Evolutionary conservation across 2,113 vertebrate species (phyloP).

Genomic region (Bettongia penicillata): DNA sequence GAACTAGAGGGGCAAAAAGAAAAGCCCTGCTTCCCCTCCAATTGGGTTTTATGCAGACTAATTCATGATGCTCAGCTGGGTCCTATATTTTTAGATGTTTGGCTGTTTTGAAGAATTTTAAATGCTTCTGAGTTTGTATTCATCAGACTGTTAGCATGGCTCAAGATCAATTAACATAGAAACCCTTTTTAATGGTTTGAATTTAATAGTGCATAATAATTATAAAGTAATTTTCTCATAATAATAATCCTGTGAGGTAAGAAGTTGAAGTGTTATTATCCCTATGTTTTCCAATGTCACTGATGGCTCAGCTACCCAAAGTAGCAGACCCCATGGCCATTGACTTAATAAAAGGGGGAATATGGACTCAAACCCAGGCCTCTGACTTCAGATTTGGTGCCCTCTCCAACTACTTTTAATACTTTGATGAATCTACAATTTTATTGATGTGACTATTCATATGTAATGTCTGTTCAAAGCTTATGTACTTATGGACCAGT

Average conservation of each 20-base stretch:
- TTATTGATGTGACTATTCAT: not conserved
- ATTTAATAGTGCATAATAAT: not conserved
- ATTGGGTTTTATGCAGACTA: not conserved
- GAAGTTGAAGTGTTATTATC: not conserved
- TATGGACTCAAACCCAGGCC: not conserved
- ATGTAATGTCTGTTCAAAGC: not conserved
- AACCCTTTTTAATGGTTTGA: not conserved
- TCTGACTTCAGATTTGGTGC: not conserved
- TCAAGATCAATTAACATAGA: not conserved
- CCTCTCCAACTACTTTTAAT: not conserved
- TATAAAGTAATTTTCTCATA: not conserved
- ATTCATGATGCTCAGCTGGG: not conserved
- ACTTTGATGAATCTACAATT: not conserved
- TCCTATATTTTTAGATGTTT: slow-evolving; percentile 1
- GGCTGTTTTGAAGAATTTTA: slow-evolving; percentile 21
- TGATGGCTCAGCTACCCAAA: not conserved
- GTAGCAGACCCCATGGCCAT: not conserved
- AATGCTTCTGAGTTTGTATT: not conserved
- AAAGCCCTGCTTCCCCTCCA: not conserved
- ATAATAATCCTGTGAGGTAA: not conserved
- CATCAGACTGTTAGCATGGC: not conserved
- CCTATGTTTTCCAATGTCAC: not conserved
- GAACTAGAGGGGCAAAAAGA: not conserved
- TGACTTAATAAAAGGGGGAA: not conserved
- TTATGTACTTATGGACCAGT: not conserved